Conservation (phyloP, 2,797 vertebrate genomes). For the Myoxocephalus aenaeus region DNA sequence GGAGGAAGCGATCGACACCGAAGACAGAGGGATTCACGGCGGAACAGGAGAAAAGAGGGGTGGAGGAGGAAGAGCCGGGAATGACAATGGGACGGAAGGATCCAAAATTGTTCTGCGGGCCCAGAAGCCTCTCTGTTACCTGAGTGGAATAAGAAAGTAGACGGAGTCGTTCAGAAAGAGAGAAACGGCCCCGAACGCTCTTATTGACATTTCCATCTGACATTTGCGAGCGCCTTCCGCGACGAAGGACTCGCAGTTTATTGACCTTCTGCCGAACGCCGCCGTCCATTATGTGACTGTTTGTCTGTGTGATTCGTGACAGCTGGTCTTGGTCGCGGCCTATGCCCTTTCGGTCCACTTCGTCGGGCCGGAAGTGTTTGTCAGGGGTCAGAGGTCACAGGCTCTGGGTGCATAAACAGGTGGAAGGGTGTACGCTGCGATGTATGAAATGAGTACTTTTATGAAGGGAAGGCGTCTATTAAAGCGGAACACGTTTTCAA, state of each 20-base stretch:
- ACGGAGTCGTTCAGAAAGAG: background rate
- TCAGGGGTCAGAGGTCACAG: background rate
- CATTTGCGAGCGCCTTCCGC: conserved; percentile 14
- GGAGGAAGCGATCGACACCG: background rate
- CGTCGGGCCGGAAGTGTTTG: background rate
- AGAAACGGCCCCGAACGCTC: background rate
- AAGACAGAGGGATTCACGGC: background rate
- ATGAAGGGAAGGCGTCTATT: background rate
- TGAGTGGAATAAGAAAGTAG: conserved; percentile 27
- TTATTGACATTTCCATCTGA: conserved; percentile 56
- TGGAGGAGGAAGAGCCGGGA: background rate
- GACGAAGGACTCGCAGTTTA: conserved; percentile 33
- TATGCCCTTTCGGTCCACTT: background rate
- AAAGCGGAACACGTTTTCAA: background rate
- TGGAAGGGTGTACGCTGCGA: background rate
- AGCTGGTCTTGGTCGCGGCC: background rate
- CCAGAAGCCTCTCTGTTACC: conserved; percentile 15
- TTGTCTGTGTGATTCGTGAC: conserved; percentile 22
- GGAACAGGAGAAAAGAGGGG: background rate
- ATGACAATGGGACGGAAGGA: conserved; percentile 15
- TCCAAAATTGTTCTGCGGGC: conserved; percentile 12
- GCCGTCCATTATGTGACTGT: conserved; percentile 52
- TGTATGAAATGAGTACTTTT: background rate
- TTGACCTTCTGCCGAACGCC: conserved; percentile 45
- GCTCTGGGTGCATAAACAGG: background rate